Evolutionary conservation across 2,797 vertebrate genomes (phyloP), one percentile per base, ranked within the genome.

Genomic region (Typhlichthys subterraneus): DNA sequence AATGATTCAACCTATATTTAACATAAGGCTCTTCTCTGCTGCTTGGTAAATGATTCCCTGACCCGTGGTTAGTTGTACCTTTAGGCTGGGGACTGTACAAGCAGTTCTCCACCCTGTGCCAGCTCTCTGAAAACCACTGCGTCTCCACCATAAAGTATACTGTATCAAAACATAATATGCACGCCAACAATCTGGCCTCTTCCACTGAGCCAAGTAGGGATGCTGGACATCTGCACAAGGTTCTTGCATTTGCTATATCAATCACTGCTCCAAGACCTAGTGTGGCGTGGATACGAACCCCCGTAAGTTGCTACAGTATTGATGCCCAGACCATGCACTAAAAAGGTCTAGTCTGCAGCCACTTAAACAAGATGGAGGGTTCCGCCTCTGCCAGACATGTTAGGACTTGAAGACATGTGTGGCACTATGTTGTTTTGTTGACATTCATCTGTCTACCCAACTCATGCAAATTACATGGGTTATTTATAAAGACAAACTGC

Each of bases 111-210:
- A 65, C 42, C 70, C 77, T 77, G 72, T 76, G 76, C 70, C 65
- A 19, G 31, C 78, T 74, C 68, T 61, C 62, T 33, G 57, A 74
- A 85, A 88, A 83, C 80, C 70, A 2, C 88, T 1, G 23, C 73
- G 49, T 50, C 60, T 63, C 67, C 55, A 73, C 67, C 78, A 38
- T 38, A 38, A 38, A 38, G 7, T 9, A 38, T 5, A 38, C 83
- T 86, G 53, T 87, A 90, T 85, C 79, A 75, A 76, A 82, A 83
- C 67, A 73, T 79, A 82, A 84, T 77, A 69, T 77, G 64, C 77
- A 75, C 62, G 50, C 77, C 70, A 12, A 79, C 80, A 79, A 72
- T 82, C 73, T 83, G 80, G 75, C 76, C 70, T 80, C 76, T 75
- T 69, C 63, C 64, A 2, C 61, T 68, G 74, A 81, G 83, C 79